Evolutionary conservation across 2,888 invertebrate species (phyloP).

Genomic region (Heliconius charithonia): DNA sequence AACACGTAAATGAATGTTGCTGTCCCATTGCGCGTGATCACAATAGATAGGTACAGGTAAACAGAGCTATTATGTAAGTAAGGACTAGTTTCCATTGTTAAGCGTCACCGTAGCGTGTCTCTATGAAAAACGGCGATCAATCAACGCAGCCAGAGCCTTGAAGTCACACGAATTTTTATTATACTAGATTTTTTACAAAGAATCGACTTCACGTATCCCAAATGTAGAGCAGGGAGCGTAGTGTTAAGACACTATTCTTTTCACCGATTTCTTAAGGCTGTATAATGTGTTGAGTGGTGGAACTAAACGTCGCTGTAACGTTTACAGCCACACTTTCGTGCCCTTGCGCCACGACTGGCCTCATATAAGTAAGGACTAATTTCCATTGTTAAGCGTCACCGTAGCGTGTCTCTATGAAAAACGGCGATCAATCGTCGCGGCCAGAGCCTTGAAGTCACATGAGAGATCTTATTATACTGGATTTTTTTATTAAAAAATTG

Average conservation of each 20-base stretch:
- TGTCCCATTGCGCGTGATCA: slow-evolving; percentile 41
- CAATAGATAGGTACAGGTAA: slow-evolving; percentile 33
- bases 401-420: slow-evolving; percentile 32
- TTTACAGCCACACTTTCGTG: too few relatives aligned
- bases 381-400: slow-evolving; percentile 36
- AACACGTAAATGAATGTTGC: slow-evolving; percentile 25
- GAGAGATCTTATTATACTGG: not conserved
- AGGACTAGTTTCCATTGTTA: slow-evolving; percentile 33
- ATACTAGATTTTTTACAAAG: not conserved
- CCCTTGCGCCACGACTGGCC: too few relatives aligned
- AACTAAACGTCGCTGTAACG: too few relatives aligned
- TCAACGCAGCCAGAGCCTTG: slow-evolving; percentile 35
- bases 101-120: slow-evolving; percentile 33
- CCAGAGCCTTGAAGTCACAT: slow-evolving; percentile 34
- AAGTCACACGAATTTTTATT: slow-evolving; percentile 1
- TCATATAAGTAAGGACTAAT: slow-evolving; percentile 31
- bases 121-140: slow-evolving; percentile 30
- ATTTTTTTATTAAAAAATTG: too few relatives aligned
- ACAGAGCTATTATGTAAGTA: slow-evolving; percentile 35
- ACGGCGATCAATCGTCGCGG: slow-evolving; percentile 29
- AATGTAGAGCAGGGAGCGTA: too few relatives aligned
- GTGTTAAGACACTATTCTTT: too few relatives aligned
- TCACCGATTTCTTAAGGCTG: too few relatives aligned
- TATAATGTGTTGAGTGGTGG: too few relatives aligned
- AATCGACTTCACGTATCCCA: too few relatives aligned